These are phyloP conservation scores for Conchocele bisecta DNA, from an alignment of 2,888 invertebrate genomes.

Conservation along the genomic window DNA sequence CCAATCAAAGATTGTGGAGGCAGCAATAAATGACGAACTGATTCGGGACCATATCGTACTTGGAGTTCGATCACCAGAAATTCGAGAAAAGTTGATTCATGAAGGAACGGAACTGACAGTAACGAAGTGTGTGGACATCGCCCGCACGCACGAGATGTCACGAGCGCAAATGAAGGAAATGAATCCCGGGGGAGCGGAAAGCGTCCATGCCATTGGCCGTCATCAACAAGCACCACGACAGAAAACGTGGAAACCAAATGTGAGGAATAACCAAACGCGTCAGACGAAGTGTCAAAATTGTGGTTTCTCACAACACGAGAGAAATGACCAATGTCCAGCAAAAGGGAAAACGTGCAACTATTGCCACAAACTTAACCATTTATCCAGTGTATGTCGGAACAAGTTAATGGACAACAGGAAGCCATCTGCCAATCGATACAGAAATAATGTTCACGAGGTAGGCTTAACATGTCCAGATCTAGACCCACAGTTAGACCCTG, in stretches of 20 bases:
- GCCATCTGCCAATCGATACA: no score
- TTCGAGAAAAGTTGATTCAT: slow-evolving; percentile 42
- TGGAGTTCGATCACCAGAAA: slow-evolving; percentile 13
- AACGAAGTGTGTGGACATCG: slow-evolving; percentile 41
- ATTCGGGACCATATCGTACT: slow-evolving; percentile 45
- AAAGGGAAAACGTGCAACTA: slow-evolving; percentile 32
- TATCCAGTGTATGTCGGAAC: slow-evolving; percentile 20
- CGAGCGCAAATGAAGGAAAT: slow-evolving; percentile 6
- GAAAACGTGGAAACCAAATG: neutral
- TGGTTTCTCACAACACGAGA: slow-evolving; percentile 20
- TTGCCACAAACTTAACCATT: slow-evolving; percentile 24
- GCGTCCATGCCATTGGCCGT: neutral
- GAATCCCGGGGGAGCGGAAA: neutral
- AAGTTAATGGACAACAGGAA: neutral
- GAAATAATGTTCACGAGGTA: neutral
- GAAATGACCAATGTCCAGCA: slow-evolving; percentile 21
- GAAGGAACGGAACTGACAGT: slow-evolving; percentile 31
- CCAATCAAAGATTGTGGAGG: slow-evolving; percentile 15
- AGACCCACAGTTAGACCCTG: neutral
- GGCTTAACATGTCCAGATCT: neutral
- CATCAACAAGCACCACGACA: neutral
- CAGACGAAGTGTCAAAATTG: no score
- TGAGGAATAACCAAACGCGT: no score
- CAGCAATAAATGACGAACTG: slow-evolving; percentile 20
- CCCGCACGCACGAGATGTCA: slow-evolving; percentile 18